phyloP scores from a whole-genome alignment of 2,888 invertebrate species.

The Hydraecia micacea region DNA sequence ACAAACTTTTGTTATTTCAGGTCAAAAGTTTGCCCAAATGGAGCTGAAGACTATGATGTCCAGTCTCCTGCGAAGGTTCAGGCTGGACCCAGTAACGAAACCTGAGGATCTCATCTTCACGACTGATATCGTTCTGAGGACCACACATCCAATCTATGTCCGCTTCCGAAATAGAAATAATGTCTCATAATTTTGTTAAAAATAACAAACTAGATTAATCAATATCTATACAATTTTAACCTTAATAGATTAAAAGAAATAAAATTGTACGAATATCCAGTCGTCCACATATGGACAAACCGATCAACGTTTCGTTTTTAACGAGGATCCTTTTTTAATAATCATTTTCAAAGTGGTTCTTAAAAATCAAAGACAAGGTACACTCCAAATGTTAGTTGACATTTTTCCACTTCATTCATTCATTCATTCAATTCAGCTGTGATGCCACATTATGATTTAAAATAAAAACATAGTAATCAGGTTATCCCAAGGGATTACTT shows the following conservation, averaged over 20 bases:
- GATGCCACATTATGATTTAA: too few species aligned
- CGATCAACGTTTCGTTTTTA: background rate
- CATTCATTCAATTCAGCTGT: too few species aligned
- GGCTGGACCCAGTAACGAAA: constrained; percentile 65
- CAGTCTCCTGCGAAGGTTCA: constrained; percentile 61
- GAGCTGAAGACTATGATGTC: constrained; percentile 87
- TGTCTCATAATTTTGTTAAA: background rate
- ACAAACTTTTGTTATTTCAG: constrained; percentile 73
- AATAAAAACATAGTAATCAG: too few species aligned
- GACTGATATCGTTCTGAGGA: constrained; percentile 68
- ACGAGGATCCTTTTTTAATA: background rate
- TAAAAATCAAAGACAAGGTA: background rate
- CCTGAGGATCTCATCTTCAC: constrained; percentile 77
- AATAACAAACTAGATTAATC: background rate
- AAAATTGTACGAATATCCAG: background rate
- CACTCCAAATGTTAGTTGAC: too few species aligned
- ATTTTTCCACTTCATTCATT: background rate
- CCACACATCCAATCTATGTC: constrained; percentile 42
- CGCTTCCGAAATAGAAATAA: constrained; percentile 47
- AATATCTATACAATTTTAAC: background rate
- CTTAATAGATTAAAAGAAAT: background rate
- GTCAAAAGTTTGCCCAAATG: constrained; percentile 88
- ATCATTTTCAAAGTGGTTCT: background rate
- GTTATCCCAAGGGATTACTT: too few species aligned
- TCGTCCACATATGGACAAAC: too few species aligned